Conservation (phyloP, 1,140 invertebrate genomes). For the Aphaenogaster ashmeadi region DNA sequence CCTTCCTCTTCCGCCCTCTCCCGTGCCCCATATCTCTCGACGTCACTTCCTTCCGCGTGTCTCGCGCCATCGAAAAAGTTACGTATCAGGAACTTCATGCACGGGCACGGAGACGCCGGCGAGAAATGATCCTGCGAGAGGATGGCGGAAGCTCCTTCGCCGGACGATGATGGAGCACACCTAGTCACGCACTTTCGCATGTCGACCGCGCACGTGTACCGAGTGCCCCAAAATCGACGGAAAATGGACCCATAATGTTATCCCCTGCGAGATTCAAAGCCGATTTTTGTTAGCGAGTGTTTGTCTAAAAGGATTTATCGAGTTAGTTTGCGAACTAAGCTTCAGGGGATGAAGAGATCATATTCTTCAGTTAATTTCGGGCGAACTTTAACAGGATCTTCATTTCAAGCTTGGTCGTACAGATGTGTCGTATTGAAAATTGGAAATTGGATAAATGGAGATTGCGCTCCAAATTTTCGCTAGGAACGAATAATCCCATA, state of each 20-base stretch:
- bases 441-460: background rate
- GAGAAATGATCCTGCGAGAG: background rate
- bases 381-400: background rate
- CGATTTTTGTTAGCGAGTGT: constrained; percentile 23
- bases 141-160: background rate
- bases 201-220: background rate
- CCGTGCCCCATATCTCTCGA: constrained; percentile 7
- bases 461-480: background rate
- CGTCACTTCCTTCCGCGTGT: constrained; percentile 39
- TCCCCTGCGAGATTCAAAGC: background rate
- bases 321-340: background rate
- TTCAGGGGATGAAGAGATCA: background rate
- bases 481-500: background rate
- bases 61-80: constrained; percentile 30
- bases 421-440: background rate
- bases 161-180: constrained; percentile 31
- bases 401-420: background rate
- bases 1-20: background rate
- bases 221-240: background rate
- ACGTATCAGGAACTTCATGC: constrained; percentile 22
- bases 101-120: background rate
- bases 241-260: background rate
- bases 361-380: background rate
- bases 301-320: background rate
- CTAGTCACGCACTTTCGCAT: constrained; percentile 49